Evolutionary conservation across 2,113 vertebrate genomes (phyloP).

Genomic region (Malurus melanocephalus): DNA sequence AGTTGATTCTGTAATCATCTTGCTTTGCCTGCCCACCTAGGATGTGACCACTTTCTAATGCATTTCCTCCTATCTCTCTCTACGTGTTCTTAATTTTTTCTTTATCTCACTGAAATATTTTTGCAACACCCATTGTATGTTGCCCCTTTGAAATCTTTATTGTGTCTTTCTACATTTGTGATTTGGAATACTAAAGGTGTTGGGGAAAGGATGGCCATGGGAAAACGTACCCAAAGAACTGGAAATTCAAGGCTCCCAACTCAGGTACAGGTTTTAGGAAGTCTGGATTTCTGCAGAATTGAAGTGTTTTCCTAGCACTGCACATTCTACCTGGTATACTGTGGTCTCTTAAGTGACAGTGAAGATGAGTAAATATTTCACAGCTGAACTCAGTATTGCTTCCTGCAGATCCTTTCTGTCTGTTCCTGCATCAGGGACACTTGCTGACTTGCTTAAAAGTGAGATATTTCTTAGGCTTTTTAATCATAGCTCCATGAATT

Average conservation of each 20-base stretch:
- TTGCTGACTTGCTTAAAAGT: neutral
- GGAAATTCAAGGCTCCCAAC: neutral
- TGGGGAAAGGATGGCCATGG: neutral
- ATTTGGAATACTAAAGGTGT: neutral
- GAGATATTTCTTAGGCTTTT: neutral
- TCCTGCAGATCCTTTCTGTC: neutral
- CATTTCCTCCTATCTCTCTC: neutral
- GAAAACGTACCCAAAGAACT: neutral
- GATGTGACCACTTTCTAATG: neutral
- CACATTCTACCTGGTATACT: neutral
- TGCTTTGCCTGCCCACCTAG: neutral
- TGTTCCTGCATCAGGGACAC: neutral
- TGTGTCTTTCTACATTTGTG: neutral
- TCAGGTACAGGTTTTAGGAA: neutral
- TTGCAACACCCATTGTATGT: rapidly evolving
- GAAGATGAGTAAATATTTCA: neutral
- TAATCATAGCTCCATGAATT: neutral
- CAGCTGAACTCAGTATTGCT: neutral
- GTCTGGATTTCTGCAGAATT: neutral
- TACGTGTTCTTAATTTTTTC: neutral
- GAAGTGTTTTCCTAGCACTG: neutral
- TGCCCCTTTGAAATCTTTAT: neutral
- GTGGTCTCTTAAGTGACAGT: neutral
- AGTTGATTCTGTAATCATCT: neutral
- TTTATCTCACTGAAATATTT: neutral